Evolutionary conservation across 2,888 invertebrate genomes (phyloP), one percentile per base, ranked within the genome.

Genomic region (Papilio protenor): DNA sequence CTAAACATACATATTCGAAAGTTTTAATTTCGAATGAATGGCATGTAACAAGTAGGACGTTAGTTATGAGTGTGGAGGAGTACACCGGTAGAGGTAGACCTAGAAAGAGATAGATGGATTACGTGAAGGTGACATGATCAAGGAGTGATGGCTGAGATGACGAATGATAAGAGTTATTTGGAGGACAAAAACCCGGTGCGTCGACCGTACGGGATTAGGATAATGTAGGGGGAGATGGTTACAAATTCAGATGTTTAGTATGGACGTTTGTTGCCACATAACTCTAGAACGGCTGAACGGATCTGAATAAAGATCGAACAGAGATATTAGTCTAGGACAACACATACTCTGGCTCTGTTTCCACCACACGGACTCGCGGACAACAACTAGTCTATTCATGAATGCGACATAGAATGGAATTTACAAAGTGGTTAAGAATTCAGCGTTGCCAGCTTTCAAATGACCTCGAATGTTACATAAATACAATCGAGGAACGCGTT

Each of bases 401-500:
- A 59, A 49, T 66, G 47, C 52, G 70, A 70, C 55, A 57, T 52
- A 64, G 75, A 78, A 75, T 4, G 75, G 72, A 64, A 64, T 75
- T 75, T 47, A 75, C 27, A 23, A 61, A 71, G 74, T 55, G 75
- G 70, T 61, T 55, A 74, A 70, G 23, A 52, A 70, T 77, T 77
- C 71, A 70, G 74, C 64, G 27, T 75, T 47, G 49, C 57, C 75
- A 47, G 72, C 77, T 78, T 78, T 78, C 78, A 69, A 78, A 78
- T 75, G 78, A 72, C 78, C 75, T 75, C 72, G 75, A 78, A 78
- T 72, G 75, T 78, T 78, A 75, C 71, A 72, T 72, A 45, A 66
- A 75, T 72, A 75, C 78, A 75, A 78, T 75, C 72, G 55, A 52
- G 77, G 74, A 69, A 74, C 77, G 71, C 52, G 18, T 61, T 40